Evolutionary conservation across 2,797 vertebrate species (phyloP), one percentile per base, ranked within the genome.

Genomic region (Sardinella longiceps): DNA sequence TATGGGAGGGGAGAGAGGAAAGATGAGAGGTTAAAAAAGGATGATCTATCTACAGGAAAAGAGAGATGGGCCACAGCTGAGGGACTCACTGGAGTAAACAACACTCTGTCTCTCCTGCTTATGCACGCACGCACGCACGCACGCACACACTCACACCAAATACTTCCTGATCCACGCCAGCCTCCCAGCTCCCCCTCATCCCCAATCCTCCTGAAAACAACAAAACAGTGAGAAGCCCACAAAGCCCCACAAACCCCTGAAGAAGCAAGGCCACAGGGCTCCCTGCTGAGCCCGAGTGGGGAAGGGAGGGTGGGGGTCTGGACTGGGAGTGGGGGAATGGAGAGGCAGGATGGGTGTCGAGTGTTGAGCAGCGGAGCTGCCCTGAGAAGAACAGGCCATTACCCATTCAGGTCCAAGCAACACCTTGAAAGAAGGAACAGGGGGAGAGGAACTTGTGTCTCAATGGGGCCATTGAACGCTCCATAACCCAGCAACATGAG

Each of bases 371-470:
- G n/a, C 4, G 33, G 2, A 48, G 45, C n/a, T 46, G 20, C 80
- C 20, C 43, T 48, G 18, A 25, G 48, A 39, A 25, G 37, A 50
- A 33, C 18, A 66, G 74, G 58, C 7, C 28, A 81, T 80, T 58
- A 84, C 33, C 80, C 74, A 82, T 60, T 84, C 43, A 82, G 48
- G 25, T 15, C 70, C 33, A 39, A 82, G 63, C 2, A 82, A 87
- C 81, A 84, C 80, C 66, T 84, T 80, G 50, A 60, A 39, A 85
- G 50, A 77, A 15, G 5, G 70, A 18, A 70, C 15, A 20, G 15
- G n/a, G 70, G n/a, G 70, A 50, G 81, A 53, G 81, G 80, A 82
- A 18, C 50, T 66, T 46, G 83, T n/a, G 43, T 81, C 45, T 80
- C 77, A 74, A 51, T 51, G 15, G 48, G 53, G 12, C 33, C 14